Evolutionary conservation across 2,113 vertebrate species (phyloP).

Genomic region (Sterrhoptilus dennistouni): DNA sequence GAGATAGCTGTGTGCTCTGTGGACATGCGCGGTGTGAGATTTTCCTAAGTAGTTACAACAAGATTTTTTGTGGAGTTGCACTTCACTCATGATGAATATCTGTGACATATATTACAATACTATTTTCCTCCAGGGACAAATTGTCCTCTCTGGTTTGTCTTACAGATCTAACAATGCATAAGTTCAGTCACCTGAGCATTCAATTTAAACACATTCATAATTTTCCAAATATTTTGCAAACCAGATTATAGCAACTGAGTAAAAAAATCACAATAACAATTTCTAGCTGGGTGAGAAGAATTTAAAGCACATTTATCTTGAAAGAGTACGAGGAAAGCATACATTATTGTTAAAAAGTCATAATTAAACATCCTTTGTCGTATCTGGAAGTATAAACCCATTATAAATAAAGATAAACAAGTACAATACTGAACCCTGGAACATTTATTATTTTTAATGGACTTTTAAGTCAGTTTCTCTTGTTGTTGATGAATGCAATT

Average conservation of each 20-base stretch:
- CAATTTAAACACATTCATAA: neutral
- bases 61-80: neutral
- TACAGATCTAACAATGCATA: neutral
- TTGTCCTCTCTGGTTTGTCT: neutral
- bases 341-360: conserved; percentile 59
- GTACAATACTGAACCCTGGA: conserved; percentile 34
- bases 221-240: conserved; percentile 56
- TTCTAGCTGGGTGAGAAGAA: conserved; percentile 34
- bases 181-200: neutral
- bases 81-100: neutral
- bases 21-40: neutral
- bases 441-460: conserved; percentile 72
- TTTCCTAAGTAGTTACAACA: neutral
- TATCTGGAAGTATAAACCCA: conserved; percentile 48
- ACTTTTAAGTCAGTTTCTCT: conserved; percentile 69
- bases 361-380: conserved; percentile 57
- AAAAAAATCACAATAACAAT: conserved; percentile 14
- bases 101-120: neutral
- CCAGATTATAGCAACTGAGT: neutral
- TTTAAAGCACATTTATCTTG: conserved; percentile 57
- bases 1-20: neutral
- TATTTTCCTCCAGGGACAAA: neutral
- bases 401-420: conserved; percentile 78
- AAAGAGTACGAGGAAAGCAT: conserved; percentile 15
- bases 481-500: conserved; percentile 70